Base-by-base conservation (phyloP, 2,888 invertebrate species). In the Neoascia interrupta region DNA sequence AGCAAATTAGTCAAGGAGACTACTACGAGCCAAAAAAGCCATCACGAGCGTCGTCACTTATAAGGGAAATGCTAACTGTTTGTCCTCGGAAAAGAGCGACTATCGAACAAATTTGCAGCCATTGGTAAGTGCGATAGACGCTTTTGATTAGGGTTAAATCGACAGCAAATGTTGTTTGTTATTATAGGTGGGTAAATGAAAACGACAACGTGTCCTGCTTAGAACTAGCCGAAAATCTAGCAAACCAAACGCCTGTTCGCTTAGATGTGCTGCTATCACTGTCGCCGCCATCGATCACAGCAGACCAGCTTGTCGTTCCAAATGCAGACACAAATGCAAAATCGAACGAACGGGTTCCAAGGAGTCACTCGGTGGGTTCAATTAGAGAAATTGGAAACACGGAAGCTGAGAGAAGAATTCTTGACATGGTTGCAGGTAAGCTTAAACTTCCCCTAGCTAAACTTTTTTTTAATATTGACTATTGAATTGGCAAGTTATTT, bases 1-100 rank as follows among this genome's bases (percentile, higher is more conserved):
- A 96, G 86, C 98, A 98, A 90, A 99, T 99, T 86, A 97, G 98
- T 84, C 95, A 96, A 86, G 98, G 98, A 3, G 97, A 98, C 88
- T 99, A 98, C 89, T 98, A 96, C 87, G 98, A 99, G 89, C 99
- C 99, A 45, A 95, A 96, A 85, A 95, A 93, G 84, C 97, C 97
- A 41, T 97, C 98, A 79, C 93, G 97, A 83, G 98, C 98, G 0
- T 98, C 98, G 3, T 94, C 96, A 49, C 90, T 99, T 51, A 98
- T 99, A 81, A 92, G 96, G 51, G 96, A 96, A 83, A 96, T 99
- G 95, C 90, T 99, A 84, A 96, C 97, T 0, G 97, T 98, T 37
- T 95, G 96, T 85, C 96, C 98, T 0, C 91, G 93, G 47, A 93
- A 95, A 85, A 92, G 99, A 82, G 97, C 98, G 5, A 95, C 95